Evolutionary conservation across 1,140 invertebrate genomes (phyloP).

Genomic region (Anadara kagoshimensis): DNA sequence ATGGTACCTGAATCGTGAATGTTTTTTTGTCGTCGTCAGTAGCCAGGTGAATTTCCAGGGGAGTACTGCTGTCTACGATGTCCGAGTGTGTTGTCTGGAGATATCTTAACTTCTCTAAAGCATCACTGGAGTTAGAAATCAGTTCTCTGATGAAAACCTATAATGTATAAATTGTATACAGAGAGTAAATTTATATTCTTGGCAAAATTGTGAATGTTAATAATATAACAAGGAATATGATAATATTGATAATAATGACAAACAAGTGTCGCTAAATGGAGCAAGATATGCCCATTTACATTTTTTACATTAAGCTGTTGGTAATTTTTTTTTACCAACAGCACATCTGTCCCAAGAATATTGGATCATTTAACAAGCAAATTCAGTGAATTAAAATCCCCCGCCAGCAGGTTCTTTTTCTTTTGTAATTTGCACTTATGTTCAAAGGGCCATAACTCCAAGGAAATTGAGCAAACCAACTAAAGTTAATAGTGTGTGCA

Average conservation of each 20-base stretch:
- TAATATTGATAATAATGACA: not conserved
- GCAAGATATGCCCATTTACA: too few relatives aligned
- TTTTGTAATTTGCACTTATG: too few relatives aligned
- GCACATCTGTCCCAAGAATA: too few relatives aligned
- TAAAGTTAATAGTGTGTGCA: too few relatives aligned
- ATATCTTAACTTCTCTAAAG: constrained; percentile 89
- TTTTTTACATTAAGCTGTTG: too few relatives aligned
- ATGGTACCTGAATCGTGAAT: constrained; percentile 87
- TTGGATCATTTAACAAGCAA: too few relatives aligned
- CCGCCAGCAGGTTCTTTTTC: too few relatives aligned
- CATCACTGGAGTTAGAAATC: constrained; percentile 98
- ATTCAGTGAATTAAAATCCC: too few relatives aligned
- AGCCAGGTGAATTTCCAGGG: constrained; percentile 90
- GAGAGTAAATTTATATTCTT: not conserved
- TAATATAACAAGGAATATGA: not conserved
- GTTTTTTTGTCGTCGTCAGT: constrained; percentile 91
- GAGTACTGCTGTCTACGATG: constrained; percentile 63
- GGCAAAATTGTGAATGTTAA: not conserved
- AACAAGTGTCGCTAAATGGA: too few relatives aligned
- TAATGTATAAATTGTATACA: constrained; percentile 12
- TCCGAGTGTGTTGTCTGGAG: constrained; percentile 77
- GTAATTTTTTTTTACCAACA: too few relatives aligned
- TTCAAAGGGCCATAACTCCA: too few relatives aligned
- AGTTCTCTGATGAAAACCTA: constrained; percentile 96
- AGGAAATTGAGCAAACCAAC: too few relatives aligned